Evolutionary conservation across 1,140 invertebrate species (phyloP), one percentile per base, ranked within the genome.

Genomic region (Listronotus bonariensis): DNA sequence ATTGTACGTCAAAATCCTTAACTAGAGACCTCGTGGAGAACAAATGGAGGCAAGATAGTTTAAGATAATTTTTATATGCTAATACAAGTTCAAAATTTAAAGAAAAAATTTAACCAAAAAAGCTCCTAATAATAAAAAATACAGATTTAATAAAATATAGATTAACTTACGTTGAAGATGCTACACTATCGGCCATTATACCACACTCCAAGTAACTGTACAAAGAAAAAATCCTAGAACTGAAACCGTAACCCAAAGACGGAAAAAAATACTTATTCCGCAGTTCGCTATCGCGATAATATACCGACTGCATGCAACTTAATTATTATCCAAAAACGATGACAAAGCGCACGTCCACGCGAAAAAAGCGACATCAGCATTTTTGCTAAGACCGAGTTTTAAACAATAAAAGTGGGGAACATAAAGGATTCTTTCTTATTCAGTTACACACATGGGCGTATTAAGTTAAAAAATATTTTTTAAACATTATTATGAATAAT

Each of bases 311-410:
- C 26, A 41, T 20, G 51, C 43, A 17, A 45, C 51, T 63, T 40
- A 54, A 55, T 52, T 52, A 46, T 53, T 63, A 63, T 63, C 60
- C 49, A 55, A 63, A 63, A 63, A 42, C 60, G 60, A 63, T 55
- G 60, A 63, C 60, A 63, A 63, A 63, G 60, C 60, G 31, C 60
- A 63, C 60, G 60, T 63, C 51, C 60, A 53, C 32, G 49, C 46
- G 6, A 42, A 53, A 55, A 55, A 63, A 63, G 60, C 51, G 38
- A 32, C 40, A 54, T 63, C 60, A 63, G 60, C 60, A 32, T 55
- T 63, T 63, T 63, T 15, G 32, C 15, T 46, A 51, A 51, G 48
- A 46, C 58, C 58, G 59, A 43, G 38, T 63, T 63, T 63, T 36
- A 54, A 63, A 63, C 60, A 63, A 63, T 55, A 45, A 53, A 54